Conservation (phyloP, 1,140 invertebrate species). For the Zophobas morio region DNA sequence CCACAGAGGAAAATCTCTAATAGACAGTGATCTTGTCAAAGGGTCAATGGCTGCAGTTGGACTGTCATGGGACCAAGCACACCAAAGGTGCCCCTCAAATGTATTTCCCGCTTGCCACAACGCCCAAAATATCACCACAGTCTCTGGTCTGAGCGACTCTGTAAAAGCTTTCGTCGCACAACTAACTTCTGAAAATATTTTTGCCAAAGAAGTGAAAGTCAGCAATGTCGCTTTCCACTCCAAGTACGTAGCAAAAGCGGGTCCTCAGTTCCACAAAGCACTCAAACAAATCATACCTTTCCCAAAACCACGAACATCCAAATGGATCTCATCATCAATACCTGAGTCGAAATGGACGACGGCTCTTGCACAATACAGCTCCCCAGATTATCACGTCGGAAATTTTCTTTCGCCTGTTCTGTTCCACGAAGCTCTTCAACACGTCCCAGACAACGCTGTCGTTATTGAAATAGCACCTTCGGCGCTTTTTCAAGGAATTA, state of each 20-base stretch:
- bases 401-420: conserved; percentile 91
- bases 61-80: conserved; percentile 89
- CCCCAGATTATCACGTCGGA: conserved; percentile 95
- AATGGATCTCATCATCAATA: conserved; percentile 95
- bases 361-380: conserved; percentile 84
- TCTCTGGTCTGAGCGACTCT: conserved; percentile 87
- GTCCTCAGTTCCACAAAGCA: conserved; percentile 81
- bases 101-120: conserved; percentile 95
- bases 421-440: conserved; percentile 86
- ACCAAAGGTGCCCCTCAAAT: conserved; percentile 80
- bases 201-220: conserved; percentile 91
- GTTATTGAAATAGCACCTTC: conserved; percentile 95
- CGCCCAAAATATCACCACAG: conserved; percentile 90
- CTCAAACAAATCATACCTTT: conserved; percentile 86
- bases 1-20: conserved; percentile 89
- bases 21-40: conserved; percentile 80
- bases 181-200: conserved; percentile 84
- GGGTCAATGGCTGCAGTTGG: conserved; percentile 92
- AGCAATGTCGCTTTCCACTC: conserved; percentile 96
- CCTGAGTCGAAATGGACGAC: conserved; percentile 87
- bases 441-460: conserved; percentile 90
- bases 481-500: conserved; percentile 88
- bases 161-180: conserved; percentile 82
- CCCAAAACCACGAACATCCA: conserved; percentile 82
- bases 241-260: conserved; percentile 90